Conservation (phyloP, 2,797 vertebrate genomes). For the Aphelocoma californica region DNA sequence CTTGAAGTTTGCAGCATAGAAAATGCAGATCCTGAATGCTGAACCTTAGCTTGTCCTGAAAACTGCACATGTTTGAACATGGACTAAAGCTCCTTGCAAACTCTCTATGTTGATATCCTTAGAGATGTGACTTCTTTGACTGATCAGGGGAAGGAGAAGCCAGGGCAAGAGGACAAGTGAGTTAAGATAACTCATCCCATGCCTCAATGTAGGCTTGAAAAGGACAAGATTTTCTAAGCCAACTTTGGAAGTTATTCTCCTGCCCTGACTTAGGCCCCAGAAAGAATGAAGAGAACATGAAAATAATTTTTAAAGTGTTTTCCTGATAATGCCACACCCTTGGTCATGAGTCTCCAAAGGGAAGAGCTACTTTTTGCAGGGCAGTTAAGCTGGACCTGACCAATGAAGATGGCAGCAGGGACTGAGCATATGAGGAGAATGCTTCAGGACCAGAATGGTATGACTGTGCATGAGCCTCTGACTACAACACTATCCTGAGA, state of each 20-base stretch:
- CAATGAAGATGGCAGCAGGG: not conserved
- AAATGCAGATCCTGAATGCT: not conserved
- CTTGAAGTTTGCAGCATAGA: not conserved
- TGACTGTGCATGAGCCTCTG: not conserved
- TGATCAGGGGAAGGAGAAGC: not conserved
- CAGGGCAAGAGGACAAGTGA: not conserved
- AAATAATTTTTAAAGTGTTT: not conserved
- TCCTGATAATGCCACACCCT: not conserved
- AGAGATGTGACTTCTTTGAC: not conserved
- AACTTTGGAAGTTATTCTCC: not conserved
- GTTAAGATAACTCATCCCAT: not conserved
- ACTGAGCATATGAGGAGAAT: not conserved
- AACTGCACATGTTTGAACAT: rapidly evolving
- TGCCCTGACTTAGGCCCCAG: not conserved
- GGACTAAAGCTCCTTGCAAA: not conserved
- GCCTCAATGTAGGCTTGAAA: not conserved
- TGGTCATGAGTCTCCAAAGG: not conserved
- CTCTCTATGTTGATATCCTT: not conserved
- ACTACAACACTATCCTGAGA: not conserved
- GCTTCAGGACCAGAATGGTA: not conserved
- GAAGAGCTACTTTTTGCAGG: not conserved
- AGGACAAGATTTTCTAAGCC: not conserved
- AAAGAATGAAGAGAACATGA: not conserved
- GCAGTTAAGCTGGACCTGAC: not conserved
- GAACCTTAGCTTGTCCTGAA: not conserved